Conservation (phyloP, 2,797 vertebrate genomes). For the Parauchenoglanis punctatus region DNA sequence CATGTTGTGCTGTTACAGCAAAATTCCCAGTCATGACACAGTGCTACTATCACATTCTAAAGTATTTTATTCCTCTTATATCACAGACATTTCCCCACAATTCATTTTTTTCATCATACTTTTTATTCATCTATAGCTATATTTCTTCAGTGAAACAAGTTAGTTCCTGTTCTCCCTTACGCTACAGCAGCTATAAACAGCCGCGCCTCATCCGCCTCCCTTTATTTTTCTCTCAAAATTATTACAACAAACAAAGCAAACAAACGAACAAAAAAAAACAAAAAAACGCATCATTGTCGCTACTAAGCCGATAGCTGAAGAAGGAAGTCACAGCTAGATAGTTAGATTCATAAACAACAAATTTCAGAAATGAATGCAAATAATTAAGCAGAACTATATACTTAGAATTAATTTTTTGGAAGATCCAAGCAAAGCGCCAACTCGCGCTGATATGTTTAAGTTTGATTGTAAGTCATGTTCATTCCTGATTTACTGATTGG, state of each 20-base stretch:
- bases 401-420: too few species aligned
- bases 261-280: background rate
- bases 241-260: background rate
- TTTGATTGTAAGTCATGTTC: too few species aligned
- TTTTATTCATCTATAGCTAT: background rate
- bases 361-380: too few species aligned
- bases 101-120: background rate
- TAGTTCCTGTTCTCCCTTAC: background rate
- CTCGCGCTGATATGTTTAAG: too few species aligned
- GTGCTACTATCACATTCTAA: background rate
- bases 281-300: background rate
- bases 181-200: background rate
- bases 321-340: too few species aligned
- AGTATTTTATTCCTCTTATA: background rate
- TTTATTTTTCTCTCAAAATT: background rate
- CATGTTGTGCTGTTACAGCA: background rate
- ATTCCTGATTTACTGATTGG: too few species aligned
- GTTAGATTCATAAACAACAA: too few species aligned
- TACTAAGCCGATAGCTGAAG: too few species aligned
- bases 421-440: too few species aligned
- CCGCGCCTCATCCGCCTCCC: background rate
- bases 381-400: too few species aligned
- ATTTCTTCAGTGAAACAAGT: background rate
- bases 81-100: background rate
- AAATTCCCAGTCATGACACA: background rate